phyloP scores from a whole-genome alignment of 2,113 vertebrate species.

The Megaceryle torquata region DNA sequence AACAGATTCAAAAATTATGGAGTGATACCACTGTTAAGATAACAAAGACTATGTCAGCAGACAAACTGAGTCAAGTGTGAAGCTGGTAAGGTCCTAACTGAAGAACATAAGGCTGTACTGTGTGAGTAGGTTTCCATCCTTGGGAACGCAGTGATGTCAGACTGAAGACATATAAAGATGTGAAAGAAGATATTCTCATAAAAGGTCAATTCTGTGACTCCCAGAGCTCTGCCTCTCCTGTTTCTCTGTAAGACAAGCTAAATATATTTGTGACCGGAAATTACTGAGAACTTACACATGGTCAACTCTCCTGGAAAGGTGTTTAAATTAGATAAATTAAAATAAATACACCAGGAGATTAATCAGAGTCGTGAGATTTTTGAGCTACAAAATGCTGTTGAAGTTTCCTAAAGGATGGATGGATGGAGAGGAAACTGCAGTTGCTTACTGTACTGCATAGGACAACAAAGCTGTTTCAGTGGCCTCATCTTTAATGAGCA shows the following conservation, averaged over 20 bases:
- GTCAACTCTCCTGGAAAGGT: neutral
- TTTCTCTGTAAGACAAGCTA: neutral
- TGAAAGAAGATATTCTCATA: neutral
- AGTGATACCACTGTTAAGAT: neutral
- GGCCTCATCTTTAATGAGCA: neutral
- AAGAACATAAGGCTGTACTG: neutral
- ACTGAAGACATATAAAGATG: neutral
- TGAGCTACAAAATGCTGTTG: neutral
- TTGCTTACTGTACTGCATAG: neutral
- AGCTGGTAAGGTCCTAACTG: neutral
- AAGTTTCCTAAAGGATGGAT: neutral
- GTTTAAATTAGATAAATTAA: neutral
- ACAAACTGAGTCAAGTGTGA: neutral
- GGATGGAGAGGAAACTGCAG: neutral
- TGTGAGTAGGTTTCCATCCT: neutral
- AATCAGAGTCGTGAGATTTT: neutral
- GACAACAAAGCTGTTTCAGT: neutral
- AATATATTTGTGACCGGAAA: neutral
- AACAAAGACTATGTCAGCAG: neutral
- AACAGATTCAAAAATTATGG: neutral
- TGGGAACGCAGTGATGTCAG: neutral
- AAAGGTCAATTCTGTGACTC: neutral
- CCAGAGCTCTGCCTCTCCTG: neutral
- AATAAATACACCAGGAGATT: neutral
- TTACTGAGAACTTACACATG: neutral